Conservation (phyloP, 2,797 vertebrate genomes). For the Sarcoramphus papa region DNA sequence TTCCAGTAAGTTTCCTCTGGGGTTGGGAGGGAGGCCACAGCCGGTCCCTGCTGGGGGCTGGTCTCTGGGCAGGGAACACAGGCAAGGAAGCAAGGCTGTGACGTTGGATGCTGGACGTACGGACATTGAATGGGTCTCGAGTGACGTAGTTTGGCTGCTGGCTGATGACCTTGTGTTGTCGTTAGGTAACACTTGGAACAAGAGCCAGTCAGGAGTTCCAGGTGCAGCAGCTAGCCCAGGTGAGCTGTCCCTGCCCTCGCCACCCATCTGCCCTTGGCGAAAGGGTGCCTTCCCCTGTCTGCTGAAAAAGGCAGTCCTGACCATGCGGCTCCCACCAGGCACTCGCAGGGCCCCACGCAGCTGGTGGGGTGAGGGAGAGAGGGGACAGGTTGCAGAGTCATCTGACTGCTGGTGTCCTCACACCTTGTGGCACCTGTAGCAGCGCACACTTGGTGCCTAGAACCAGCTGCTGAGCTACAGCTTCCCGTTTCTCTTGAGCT, state of each 20-base stretch:
- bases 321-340: not conserved
- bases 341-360: accelerated
- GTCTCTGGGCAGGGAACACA: not conserved
- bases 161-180: not conserved
- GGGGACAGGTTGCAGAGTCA: not conserved
- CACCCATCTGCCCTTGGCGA: accelerated
- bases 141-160: accelerated
- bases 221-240: not conserved
- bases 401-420: accelerated
- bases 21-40: not conserved
- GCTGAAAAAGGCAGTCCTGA: not conserved
- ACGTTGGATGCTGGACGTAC: accelerated
- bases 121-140: not conserved
- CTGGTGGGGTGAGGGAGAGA: not conserved
- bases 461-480: not conserved
- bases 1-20: not conserved
- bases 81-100: not conserved
- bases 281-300: not conserved
- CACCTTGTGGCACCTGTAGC: not conserved
- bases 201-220: not conserved
- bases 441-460: accelerated
- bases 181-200: not conserved
- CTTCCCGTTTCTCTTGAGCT: not conserved
- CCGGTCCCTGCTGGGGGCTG: not conserved
- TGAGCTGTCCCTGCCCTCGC: not conserved